Base-by-base conservation (phyloP, 2,797 vertebrate genomes). In the Lacerta agilis region DNA sequence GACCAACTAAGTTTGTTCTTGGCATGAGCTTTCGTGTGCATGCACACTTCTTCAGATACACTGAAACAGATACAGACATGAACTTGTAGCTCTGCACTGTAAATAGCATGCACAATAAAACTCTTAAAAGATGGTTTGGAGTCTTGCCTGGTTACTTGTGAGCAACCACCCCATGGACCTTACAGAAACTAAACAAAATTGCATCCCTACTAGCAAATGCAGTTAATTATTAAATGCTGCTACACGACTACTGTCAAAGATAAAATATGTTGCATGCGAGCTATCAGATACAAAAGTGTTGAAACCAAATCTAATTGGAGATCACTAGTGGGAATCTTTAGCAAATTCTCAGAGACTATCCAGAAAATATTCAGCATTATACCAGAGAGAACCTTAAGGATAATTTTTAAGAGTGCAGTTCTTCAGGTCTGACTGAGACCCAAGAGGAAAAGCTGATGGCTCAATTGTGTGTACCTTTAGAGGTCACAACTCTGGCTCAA, bases 401-500 rank as follows among this genome's bases (percentile, higher is more conserved):
- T 58, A 80, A 72, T 80, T 71, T 18, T 11, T 36, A 23, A 15
- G 7, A n/a, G 11, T 25, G 36, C n/a, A 29, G 45, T 36, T 36
- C 3, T 78, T 83, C 43, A 20, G 38, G 45, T 64, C 17, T 18
- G 17, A 83, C 64, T 29, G 61, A 64, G 61, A 75, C 7, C 41
- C 10, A 38, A 49, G 49, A 38, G 7, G 5, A 81, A 71, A 75
- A 80, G 82, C 38, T 18, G 69, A 61, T 4, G 36, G 75, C n/a
- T 55, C 69, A 69, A 78, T 36, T 8, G 15, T 9, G 43, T 20
- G 18, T 29, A 27, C 77, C 71, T 85, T 81, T 38, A 41, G 78
- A 85, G 88, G 88, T 81, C 88, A 81, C 25, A 15, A 36, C 78
- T 20, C 83, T n/a, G 11, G 43, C 83, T 89, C 69, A 89, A 67